Evolutionary conservation across 2,888 invertebrate species (phyloP), one percentile per base, ranked within the genome.

Genomic region (Sphinx pinastri): DNA sequence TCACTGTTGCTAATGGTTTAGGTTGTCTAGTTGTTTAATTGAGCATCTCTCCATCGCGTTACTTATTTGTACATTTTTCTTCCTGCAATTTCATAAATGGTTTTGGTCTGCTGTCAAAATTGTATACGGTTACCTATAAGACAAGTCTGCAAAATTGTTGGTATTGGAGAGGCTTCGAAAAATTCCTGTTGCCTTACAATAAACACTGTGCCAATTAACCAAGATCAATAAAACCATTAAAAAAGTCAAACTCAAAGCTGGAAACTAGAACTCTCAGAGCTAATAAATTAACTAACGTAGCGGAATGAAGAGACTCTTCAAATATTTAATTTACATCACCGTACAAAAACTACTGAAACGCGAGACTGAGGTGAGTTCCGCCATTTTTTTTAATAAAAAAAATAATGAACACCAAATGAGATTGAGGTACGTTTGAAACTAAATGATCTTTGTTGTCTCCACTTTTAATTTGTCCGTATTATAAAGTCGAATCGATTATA

Each of bases 251-350:
- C 55, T 58, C 16, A 19, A 38, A n/a, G 31, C 49, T 51, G 31
- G 49, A 31, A 68, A n/a, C 60, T 45, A 52, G 16, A 60, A 54
- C 51, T 60, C 45, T 60, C 0, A 16, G 12, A 49, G 31, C 13
- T 49, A 57, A 52, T 52, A 69, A 60, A 69, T 69, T 60, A 60
- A 57, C 57, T 38, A 49, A 45, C 51, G 68, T 52, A 52, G 52
- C 59, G 51, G 7, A 16, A 12, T 16, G 38, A 69, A 45, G 49
- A 51, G 31, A 51, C 45, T 59, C 69, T 16, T 69, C 45, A 69
- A 69, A 60, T 69, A 69, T 69, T 68, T 52, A 68, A 68, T 68
- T 51, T 66, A 52, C 16, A 52, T 69, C 51, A 13, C 52, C 12
- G 51, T 45, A 19, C 25, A 60, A 51, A 49, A 68, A 59, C 68